A percentile compares a stretch with the other conserved stretches of the same genome.
Conservation (phyloP, 2,797 vertebrate genomes). For the Pangasius larnaudii region DNA sequence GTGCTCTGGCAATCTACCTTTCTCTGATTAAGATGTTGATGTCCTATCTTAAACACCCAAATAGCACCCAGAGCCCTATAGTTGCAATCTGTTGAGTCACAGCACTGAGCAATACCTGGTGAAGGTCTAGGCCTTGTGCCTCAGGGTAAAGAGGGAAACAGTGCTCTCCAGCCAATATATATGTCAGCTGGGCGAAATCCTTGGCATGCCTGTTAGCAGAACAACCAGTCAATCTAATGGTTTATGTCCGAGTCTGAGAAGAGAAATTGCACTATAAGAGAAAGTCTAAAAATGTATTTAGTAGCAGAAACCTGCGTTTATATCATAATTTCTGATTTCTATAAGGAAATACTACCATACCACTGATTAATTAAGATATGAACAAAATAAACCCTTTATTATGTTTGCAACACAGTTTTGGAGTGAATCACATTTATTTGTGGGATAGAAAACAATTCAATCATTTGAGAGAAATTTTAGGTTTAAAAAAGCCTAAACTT, state of each 20-base stretch:
- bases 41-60: not conserved
- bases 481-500: not conserved
- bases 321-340: not conserved
- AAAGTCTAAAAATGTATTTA: constrained; percentile 15
- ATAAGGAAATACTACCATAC: not conserved
- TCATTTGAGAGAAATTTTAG: not conserved
- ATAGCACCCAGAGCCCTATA: not conserved
- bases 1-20: not conserved
- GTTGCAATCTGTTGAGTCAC: constrained; percentile 32
- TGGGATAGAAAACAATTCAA: not conserved
- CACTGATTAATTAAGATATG: not conserved
- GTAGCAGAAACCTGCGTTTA: not conserved
- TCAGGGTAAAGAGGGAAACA: constrained; percentile 29
- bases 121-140: constrained; percentile 43
- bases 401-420: not conserved
- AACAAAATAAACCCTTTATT: not conserved
- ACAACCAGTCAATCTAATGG: constrained; percentile 55
- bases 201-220: constrained; percentile 41
- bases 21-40: not conserved
- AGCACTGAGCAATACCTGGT: constrained; percentile 23
- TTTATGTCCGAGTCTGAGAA: constrained; percentile 32
- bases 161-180: constrained; percentile 42
- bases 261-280: constrained; percentile 23
- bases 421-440: not conserved
- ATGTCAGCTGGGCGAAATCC: constrained; percentile 48